Evolutionary conservation across 1,140 invertebrate species (phyloP), one percentile per base, ranked within the genome.

Genomic region (Rhopalosiphum maidis): DNA sequence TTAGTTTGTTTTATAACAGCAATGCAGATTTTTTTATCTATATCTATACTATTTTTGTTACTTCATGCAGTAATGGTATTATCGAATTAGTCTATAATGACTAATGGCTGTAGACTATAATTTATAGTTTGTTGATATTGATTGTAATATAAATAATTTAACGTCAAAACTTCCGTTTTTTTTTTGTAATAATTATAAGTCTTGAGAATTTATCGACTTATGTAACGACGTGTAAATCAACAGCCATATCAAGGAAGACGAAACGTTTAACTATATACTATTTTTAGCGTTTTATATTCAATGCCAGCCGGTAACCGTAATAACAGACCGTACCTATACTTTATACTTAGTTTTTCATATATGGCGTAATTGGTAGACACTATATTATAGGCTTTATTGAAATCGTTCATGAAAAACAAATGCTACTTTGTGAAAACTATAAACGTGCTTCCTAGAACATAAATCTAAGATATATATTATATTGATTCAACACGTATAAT

Each of bases 311-410:
- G 46, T 89, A 25, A n/a, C 30, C 46, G 46, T 87, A 51, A 23
- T 54, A 9, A 15, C 48, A 25, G 15, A 30, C 23, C n/a, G 41
- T 30, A n/a, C 9, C n/a, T 25, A 43, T 85, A 48, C 1, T 54
- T 54, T 54, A 89, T 54, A 35, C 18, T 89, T 51, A 37, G 87
- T 89, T 54, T 22, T 35, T 54, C 87, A 23, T 89, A 89, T 89
- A 89, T 89, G 46, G 87, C 48, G 48, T 89, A 89, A 89, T 54
- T 89, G 87, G 87, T 89, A 23, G n/a, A 15, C 60, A 77, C 60
- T 77, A 15, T n/a, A 68, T 30, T n/a, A 77, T n/a, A 77, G 21
- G 48, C 41, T 54, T 89, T 37, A 89, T 89, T 89, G 87, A 89
- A 89, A 54, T 46, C 18, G 48, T 35, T 37, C 21, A 43, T 89